phyloP scores from a whole-genome alignment of 1,140 invertebrate genomes.

The Drosophila triauraria region DNA sequence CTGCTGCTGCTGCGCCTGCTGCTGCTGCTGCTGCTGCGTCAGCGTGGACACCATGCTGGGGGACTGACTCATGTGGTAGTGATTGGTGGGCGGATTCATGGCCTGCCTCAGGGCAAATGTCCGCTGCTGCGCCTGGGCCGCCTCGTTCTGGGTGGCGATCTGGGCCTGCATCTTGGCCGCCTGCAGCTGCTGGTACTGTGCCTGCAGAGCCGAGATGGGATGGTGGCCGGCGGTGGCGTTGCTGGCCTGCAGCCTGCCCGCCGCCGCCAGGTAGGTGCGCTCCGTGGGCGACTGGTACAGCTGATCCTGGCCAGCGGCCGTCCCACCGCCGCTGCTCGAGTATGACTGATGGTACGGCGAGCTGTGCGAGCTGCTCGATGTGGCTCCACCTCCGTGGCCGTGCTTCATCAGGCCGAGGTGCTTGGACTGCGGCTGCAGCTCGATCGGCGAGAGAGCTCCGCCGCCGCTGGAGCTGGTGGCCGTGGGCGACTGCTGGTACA shows the following conservation, averaged over 20 bases:
- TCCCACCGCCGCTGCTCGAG: constrained; percentile 62
- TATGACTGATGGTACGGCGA: constrained; percentile 82
- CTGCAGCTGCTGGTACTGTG: constrained; percentile 87
- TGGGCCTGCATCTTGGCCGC: constrained; percentile 88
- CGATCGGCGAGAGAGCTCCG: constrained; percentile 75
- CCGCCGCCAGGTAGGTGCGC: constrained; percentile 84
- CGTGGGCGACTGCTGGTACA: constrained; percentile 79
- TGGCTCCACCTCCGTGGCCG: constrained; percentile 44
- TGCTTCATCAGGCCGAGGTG: constrained; percentile 73
- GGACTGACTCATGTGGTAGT: constrained; percentile 82
- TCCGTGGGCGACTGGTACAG: constrained; percentile 81
- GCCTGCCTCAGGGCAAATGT: constrained; percentile 87
- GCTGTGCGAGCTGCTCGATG: constrained; percentile 78
- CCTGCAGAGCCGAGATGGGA: constrained; percentile 85
- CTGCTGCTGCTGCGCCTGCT: constrained; percentile 55
- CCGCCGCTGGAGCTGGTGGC: constrained; percentile 70
- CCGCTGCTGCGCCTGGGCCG: constrained; percentile 87
- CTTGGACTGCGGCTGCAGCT: constrained; percentile 79
- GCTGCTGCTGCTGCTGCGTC: constrained; percentile 67
- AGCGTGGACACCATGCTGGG: constrained; percentile 73
- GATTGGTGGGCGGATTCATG: constrained; percentile 84
- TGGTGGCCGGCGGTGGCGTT: constrained; percentile 83
- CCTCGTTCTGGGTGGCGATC: constrained; percentile 87
- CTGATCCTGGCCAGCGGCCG: constrained; percentile 59
- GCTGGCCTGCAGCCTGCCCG: constrained; percentile 85